Conservation (phyloP, 2,888 invertebrate species). For the Chrysopilus asiliformis region DNA sequence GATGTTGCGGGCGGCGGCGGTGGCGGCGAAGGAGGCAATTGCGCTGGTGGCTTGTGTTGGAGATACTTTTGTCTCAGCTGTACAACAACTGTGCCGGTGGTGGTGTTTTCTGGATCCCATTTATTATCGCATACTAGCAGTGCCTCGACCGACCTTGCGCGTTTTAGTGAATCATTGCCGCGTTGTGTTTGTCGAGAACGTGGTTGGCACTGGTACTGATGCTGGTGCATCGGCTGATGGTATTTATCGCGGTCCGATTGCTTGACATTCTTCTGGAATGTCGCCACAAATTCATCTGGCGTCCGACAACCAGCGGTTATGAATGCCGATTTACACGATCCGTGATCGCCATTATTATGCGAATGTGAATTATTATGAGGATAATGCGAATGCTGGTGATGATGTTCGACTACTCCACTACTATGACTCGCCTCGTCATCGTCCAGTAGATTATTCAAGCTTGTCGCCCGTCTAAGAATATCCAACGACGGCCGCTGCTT, state of each 20-base stretch:
- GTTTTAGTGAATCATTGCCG: conserved; percentile 55
- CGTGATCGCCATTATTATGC: neutral
- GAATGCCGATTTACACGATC: conserved; percentile 1
- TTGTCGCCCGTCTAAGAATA: conserved; percentile 62
- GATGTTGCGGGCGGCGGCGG: too few relatives aligned
- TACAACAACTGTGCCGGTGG: neutral
- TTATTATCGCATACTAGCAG: conserved; percentile 51
- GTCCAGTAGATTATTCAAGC: conserved; percentile 72
- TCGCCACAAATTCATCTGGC: conserved; percentile 12
- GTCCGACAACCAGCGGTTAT: too few relatives aligned
- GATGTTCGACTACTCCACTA: conserved; percentile 19
- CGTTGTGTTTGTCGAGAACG: conserved; percentile 38
- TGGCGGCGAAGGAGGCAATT: too few relatives aligned
- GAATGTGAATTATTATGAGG: conserved; percentile 7
- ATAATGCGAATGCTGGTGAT: neutral
- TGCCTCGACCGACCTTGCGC: conserved; percentile 77
- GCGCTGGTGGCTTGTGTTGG: too few relatives aligned
- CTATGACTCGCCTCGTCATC: conserved; percentile 39
- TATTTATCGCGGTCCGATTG: conserved; percentile 10
- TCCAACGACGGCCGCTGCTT: conserved; percentile 53
- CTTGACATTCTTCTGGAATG: conserved; percentile 13
- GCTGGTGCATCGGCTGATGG: too few relatives aligned
- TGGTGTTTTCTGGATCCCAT: conserved; percentile 21
- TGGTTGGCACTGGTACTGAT: too few relatives aligned
- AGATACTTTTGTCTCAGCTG: too few relatives aligned